Percentiles rank a stretch among this genome's conserved stretches.
phyloP scores from a whole-genome alignment of 2,888 invertebrate genomes.

The Eueremaeus valkanovi region DNA sequence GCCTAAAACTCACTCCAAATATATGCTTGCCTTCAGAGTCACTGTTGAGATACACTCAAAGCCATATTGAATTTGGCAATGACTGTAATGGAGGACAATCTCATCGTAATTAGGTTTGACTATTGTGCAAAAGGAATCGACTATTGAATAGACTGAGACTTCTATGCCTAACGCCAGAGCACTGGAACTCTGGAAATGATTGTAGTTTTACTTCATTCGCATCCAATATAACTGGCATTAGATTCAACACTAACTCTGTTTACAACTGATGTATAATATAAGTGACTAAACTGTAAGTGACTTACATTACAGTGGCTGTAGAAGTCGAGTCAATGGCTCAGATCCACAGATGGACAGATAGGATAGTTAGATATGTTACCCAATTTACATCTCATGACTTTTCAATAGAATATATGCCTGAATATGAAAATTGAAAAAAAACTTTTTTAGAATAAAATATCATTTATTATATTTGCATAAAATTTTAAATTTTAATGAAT shows the following conservation, averaged over 20 bases:
- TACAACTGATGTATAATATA: conserved; percentile 4
- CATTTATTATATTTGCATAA: no score
- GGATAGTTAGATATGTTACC: not conserved
- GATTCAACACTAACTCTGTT: conserved; percentile 15
- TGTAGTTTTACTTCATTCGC: conserved; percentile 24
- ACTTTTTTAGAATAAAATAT: no score
- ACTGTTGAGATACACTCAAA: not conserved
- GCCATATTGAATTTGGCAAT: conserved; percentile 33
- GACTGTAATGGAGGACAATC: conserved; percentile 35
- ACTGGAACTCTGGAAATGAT: not conserved
- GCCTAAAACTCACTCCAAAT: not conserved
- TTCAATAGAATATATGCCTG: no score
- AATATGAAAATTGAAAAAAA: no score
- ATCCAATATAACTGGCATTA: conserved; percentile 25
- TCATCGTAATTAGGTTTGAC: conserved; percentile 31
- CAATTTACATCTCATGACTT: not conserved
- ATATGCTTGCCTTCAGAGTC: not conserved
- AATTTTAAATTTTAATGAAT: no score
- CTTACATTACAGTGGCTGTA: not conserved
- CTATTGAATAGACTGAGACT: no score
- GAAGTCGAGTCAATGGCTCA: not conserved
- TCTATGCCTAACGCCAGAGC: not conserved
- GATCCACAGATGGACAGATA: not conserved
- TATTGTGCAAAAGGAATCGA: no score
- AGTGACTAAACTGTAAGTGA: conserved; percentile 9